phyloP scores from a whole-genome alignment of 1,140 invertebrate species.

The Drosophila pruinosa region DNA sequence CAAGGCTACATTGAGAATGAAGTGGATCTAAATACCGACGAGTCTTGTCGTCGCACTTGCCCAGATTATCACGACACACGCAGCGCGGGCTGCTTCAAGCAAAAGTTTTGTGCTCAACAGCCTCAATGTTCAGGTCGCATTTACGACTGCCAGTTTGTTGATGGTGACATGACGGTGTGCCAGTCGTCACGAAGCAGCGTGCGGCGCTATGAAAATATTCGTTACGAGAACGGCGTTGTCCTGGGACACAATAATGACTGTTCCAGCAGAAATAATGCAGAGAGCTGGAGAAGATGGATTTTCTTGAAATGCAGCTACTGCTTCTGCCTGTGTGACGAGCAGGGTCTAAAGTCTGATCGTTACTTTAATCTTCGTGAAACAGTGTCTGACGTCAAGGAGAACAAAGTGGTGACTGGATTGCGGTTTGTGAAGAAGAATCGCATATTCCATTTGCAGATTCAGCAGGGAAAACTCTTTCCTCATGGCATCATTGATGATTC shows the following conservation, averaged over 20 bases:
- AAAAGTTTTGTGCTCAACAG: background rate
- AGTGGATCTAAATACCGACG: background rate
- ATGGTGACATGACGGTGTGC: background rate
- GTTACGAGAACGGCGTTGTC: background rate
- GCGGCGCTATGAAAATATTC: background rate
- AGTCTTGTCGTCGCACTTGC: background rate
- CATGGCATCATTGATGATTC: background rate
- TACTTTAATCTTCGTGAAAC: background rate
- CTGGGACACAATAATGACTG: no score
- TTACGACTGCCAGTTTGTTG: background rate
- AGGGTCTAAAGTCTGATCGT: background rate
- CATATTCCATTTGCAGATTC: slow-evolving; percentile 1
- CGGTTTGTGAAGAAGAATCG: background rate
- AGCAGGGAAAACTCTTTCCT: background rate
- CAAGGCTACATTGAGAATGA: background rate
- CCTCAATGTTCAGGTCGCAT: background rate
- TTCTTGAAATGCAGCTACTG: background rate
- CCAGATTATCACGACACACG: background rate
- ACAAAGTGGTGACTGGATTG: background rate
- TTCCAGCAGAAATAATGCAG: background rate
- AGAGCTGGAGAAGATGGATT: background rate
- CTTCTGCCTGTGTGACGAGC: slow-evolving; percentile 1
- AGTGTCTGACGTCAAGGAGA: background rate
- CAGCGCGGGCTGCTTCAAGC: background rate
- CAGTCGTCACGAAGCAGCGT: background rate